A percentile compares a stretch with the other conserved stretches of the same genome.
These are phyloP conservation scores for Arremon aurantiirostris DNA, from an alignment of 2,797 vertebrate genomes.

Conservation along the genomic window DNA sequence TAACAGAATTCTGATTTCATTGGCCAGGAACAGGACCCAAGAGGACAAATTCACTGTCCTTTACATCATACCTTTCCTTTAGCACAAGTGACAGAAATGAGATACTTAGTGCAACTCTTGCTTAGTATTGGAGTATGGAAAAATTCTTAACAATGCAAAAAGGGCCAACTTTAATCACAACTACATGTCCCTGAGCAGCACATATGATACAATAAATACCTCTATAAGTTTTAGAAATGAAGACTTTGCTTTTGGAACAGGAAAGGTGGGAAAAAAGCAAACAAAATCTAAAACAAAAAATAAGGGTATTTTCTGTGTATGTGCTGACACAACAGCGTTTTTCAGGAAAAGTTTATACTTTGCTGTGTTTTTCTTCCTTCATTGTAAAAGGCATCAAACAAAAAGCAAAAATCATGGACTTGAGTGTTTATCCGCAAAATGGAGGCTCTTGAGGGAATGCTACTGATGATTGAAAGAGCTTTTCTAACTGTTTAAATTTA, in stretches of 20 bases:
- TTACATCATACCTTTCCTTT: slow-evolving; percentile 13
- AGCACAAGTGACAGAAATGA: slow-evolving; percentile 28
- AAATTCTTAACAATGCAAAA: slow-evolving; percentile 21
- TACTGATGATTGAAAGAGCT: background rate
- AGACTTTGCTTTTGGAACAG: background rate
- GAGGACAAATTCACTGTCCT: slow-evolving; percentile 31
- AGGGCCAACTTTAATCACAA: background rate
- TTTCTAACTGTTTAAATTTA: background rate
- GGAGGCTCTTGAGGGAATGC: background rate
- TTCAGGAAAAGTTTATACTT: background rate
- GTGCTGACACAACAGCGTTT: background rate
- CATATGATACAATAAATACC: slow-evolving; percentile 30
- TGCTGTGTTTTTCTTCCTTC: background rate
- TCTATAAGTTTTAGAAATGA: background rate
- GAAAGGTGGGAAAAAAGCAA: background rate
- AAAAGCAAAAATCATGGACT: background rate
- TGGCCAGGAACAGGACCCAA: background rate
- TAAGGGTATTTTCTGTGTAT: background rate
- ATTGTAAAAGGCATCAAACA: background rate
- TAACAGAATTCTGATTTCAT: background rate
- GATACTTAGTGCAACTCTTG: background rate
- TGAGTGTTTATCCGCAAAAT: background rate
- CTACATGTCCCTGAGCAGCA: background rate
- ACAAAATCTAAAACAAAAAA: background rate
- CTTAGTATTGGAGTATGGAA: background rate